Percentiles rank a stretch among this genome's conserved stretches.
Conservation (phyloP, 92 coral and sea anemone species). For the Pocillopora meandrina region DNA sequence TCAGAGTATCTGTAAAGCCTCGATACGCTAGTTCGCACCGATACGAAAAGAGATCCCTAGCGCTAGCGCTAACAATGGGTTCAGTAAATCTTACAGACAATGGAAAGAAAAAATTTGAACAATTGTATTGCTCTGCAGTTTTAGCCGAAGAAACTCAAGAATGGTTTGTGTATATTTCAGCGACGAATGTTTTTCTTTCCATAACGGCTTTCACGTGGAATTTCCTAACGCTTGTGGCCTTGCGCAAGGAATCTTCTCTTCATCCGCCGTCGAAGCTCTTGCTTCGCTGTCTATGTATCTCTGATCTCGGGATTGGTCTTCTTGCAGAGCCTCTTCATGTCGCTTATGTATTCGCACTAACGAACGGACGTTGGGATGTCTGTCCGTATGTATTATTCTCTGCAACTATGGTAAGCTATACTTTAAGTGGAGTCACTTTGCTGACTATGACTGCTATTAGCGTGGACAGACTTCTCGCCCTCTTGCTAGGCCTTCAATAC, state of each 20-base stretch:
- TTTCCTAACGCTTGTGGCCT: slow-evolving; percentile 12
- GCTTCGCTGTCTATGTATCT: slow-evolving; percentile 10
- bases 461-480: slow-evolving; percentile 37
- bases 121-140: slow-evolving; percentile 15
- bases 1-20: too few relatives aligned
- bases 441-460: slow-evolving; percentile 18
- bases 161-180: not conserved
- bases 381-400: not conserved
- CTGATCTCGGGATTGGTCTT: slow-evolving; percentile 34
- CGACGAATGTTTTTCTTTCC: slow-evolving; percentile 2
- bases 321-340: not conserved
- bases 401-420: not conserved
- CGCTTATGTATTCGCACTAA: not conserved
- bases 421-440: slow-evolving; percentile 7
- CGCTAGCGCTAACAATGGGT: not conserved
- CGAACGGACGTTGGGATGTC: not conserved
- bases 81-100: not conserved
- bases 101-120: not conserved
- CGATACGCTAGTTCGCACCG: too few relatives aligned
- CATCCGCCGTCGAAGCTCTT: slow-evolving; percentile 21
- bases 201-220: slow-evolving; percentile 15
- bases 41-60: too few relatives aligned
- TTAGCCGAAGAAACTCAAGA: not conserved
- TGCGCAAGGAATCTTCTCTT: slow-evolving; percentile 22
- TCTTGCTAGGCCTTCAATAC: slow-evolving; percentile 15